These are phyloP conservation scores for Irena cyanogastra DNA, from an alignment of 2,113 vertebrate genomes.

Conservation along the genomic window DNA sequence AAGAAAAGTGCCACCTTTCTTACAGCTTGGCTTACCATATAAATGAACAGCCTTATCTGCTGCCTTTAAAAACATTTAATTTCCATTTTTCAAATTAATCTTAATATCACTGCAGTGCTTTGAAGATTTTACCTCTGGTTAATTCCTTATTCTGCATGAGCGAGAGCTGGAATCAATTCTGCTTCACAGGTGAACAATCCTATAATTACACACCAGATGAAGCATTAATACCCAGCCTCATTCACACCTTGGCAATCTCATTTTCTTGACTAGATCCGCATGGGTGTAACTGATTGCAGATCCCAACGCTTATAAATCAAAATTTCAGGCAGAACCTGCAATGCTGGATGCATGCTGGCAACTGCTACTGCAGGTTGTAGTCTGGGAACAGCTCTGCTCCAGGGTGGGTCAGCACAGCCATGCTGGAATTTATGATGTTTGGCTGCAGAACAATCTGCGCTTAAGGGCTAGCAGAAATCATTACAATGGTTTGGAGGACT, in stretches of 20 bases:
- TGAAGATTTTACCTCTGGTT: background rate
- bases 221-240: background rate
- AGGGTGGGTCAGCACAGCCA: background rate
- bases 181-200: background rate
- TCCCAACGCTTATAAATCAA: background rate
- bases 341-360: background rate
- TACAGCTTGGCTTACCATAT: background rate
- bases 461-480: background rate
- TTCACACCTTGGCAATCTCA: background rate
- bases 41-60: background rate
- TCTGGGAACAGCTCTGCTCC: background rate
- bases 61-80: background rate
- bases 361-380: background rate
- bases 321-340: background rate
- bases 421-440: background rate
- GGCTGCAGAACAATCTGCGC: background rate
- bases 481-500: background rate
- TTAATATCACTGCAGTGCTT: background rate
- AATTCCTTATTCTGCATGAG: background rate
- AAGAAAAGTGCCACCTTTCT: background rate
- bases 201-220: background rate
- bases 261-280: background rate
- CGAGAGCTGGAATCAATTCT: background rate
- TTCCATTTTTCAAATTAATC: background rate
- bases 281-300: background rate